These are phyloP conservation scores for Psittacus erithacus DNA, from an alignment of 2,113 vertebrate species.

Conservation along the genomic window DNA sequence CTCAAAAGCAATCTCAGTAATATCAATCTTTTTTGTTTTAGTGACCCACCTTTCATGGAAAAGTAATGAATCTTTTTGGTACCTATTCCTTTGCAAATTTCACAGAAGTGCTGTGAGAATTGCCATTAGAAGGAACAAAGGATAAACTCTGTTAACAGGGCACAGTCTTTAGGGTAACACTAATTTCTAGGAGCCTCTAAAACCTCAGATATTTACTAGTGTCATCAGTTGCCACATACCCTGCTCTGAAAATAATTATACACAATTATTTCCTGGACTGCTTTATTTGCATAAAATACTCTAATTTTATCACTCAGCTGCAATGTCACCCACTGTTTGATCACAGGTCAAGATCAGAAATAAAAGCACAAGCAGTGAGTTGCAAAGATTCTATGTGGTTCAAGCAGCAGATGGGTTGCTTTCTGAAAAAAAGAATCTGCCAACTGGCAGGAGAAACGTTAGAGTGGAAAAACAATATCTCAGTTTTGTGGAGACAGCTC, in stretches of 20 bases:
- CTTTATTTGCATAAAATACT: not conserved
- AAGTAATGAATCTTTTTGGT: not conserved
- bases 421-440: conserved; percentile 7
- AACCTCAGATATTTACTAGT: not conserved
- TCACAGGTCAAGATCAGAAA: conserved; percentile 32
- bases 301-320: not conserved
- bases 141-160: not conserved
- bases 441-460: conserved; percentile 36
- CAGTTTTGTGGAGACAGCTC: conserved; percentile 28
- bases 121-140: not conserved
- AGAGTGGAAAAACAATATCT: conserved; percentile 45
- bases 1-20: not conserved
- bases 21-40: not conserved
- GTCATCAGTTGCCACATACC: not conserved
- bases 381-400: not conserved
- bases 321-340: not conserved
- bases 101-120: not conserved
- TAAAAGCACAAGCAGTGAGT: not conserved
- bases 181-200: not conserved
- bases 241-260: not conserved
- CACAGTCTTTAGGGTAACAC: not conserved
- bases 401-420: conserved; percentile 37
- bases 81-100: not conserved
- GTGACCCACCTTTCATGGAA: not conserved
- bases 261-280: not conserved